These are phyloP conservation scores for Salticus scenicus DNA, from an alignment of 2,888 invertebrate species.

Conservation along the genomic window DNA sequence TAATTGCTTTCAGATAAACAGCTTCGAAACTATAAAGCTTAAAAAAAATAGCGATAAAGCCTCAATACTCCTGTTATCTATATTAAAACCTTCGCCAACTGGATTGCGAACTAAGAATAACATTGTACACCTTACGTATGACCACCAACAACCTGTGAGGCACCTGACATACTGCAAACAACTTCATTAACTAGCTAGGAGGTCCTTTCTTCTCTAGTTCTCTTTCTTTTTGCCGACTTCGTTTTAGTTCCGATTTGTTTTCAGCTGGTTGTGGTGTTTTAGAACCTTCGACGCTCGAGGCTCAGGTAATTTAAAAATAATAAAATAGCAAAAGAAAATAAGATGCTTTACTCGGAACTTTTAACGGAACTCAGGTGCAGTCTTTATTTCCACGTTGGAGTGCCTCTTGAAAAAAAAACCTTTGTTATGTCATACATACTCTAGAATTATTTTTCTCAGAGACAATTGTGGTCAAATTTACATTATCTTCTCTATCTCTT, in stretches of 20 bases:
- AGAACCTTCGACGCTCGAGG: background rate
- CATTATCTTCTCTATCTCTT: too few relatives aligned
- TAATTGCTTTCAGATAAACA: too few relatives aligned
- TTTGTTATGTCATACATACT: background rate
- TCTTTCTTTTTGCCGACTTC: constrained; percentile 29
- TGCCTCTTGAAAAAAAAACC: background rate
- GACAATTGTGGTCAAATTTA: too few relatives aligned
- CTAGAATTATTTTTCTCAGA: too few relatives aligned
- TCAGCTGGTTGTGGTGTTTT: constrained; percentile 27
- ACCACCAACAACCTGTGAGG: constrained; percentile 47
- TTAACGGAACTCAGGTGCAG: background rate
- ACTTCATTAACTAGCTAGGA: constrained; percentile 64
- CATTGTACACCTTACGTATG: constrained; percentile 8
- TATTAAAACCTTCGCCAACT: too few relatives aligned
- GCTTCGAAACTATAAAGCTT: too few relatives aligned
- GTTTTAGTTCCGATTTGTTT: constrained; percentile 72
- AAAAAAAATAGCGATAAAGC: too few relatives aligned
- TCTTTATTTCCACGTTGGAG: background rate
- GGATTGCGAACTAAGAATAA: constrained; percentile 45
- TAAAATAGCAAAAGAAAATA: background rate
- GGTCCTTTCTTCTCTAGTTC: constrained; percentile 75
- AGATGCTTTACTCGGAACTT: constrained; percentile 25
- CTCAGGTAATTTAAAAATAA: too few relatives aligned
- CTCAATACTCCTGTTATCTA: too few relatives aligned
- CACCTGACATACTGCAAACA: constrained; percentile 66